These are phyloP conservation scores for Tympanoctomys barrerae DNA, from an alignment of 2,797 vertebrate genomes.

Conservation along the genomic window DNA sequence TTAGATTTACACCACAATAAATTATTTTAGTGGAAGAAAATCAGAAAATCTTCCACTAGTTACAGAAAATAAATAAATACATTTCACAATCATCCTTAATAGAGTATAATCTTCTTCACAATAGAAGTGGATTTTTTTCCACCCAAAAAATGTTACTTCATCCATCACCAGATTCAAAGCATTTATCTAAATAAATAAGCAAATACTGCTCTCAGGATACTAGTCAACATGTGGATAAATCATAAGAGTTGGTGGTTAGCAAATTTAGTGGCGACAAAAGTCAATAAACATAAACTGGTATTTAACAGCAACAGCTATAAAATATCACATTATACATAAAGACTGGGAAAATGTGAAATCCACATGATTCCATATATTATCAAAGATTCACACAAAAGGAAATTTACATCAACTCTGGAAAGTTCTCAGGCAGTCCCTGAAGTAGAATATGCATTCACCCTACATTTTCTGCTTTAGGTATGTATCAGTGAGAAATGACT, in stretches of 20 bases:
- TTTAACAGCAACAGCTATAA: constrained; percentile 33
- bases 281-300: neutral
- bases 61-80: constrained; percentile 43
- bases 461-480: neutral
- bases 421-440: neutral
- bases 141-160: neutral
- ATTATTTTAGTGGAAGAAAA: neutral
- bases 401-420: neutral
- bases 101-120: neutral
- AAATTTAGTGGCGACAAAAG: constrained; percentile 10
- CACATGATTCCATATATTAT: neutral
- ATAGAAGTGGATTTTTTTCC: constrained; percentile 17
- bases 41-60: constrained; percentile 45
- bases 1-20: neutral
- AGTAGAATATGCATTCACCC: neutral
- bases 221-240: neutral
- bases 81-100: constrained; percentile 5
- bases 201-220: neutral
- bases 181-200: neutral
- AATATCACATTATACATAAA: constrained; percentile 16
- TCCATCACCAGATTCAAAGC: neutral
- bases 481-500: neutral
- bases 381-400: neutral
- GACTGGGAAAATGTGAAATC: neutral
- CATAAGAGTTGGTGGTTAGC: neutral